Conservation (phyloP, 2,888 invertebrate species). For the Nemurella pictetii region DNA sequence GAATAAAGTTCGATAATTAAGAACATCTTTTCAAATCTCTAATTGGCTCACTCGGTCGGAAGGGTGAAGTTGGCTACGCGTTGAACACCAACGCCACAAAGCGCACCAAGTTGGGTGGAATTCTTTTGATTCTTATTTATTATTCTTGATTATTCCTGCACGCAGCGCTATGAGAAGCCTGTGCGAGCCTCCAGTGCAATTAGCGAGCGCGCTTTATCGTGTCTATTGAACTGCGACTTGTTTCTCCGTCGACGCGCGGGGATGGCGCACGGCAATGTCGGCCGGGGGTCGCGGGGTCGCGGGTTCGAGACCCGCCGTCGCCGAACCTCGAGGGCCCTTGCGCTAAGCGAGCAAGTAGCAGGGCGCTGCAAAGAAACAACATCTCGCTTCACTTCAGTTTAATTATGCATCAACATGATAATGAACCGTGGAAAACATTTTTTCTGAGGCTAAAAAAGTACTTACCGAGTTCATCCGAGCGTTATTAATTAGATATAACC, state of each 20-base stretch:
- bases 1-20: no score
- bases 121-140: background rate
- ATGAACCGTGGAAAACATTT: background rate
- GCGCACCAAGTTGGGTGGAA: background rate
- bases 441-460: background rate
- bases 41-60: background rate
- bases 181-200: background rate
- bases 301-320: background rate
- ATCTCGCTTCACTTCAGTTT: background rate
- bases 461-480: background rate
- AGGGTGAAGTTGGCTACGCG: background rate
- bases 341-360: background rate
- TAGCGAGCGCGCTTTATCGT: background rate
- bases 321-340: background rate
- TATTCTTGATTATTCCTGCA: no score
- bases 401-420: background rate
- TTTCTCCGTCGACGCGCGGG: background rate
- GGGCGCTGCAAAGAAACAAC: background rate
- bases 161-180: background rate
- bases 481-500: background rate
- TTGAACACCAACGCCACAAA: background rate
- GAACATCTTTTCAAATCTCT: background rate
- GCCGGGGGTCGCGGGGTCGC: background rate
- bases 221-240: background rate
- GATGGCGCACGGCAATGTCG: background rate